Base-by-base conservation (phyloP, 2,888 invertebrate species). In the Tuta absoluta region DNA sequence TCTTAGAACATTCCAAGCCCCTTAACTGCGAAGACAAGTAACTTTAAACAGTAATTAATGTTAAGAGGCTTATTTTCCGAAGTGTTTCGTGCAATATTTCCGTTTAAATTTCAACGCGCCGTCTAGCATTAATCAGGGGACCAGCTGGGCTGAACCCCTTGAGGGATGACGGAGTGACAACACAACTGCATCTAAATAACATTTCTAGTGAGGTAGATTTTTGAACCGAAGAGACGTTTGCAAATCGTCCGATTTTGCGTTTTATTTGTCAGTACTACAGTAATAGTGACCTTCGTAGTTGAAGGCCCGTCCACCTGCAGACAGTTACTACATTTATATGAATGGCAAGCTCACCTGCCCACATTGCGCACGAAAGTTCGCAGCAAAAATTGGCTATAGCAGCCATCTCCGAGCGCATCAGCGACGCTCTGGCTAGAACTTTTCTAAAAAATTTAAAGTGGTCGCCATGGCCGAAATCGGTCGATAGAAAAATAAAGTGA, bases 111-210 rank as follows among this genome's bases (percentile, higher is more conserved):
- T 69, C 69, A 75, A 74, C 70, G 67, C 24, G 21, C 23, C 61
- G 51, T 17, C 53, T 48, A 65, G 67, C 82, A 82, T 85, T 82
- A 82, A 85, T 87, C 81, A 84, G 77, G 71, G 76, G 78, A 84
- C 81, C 86, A 85, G 86, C 83, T 86, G 89, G 79, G 84, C 38
- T 10, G 24, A 23, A 33, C 38, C 58, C 58, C 57, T 38, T 58
- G 33, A 33, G 33, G 33, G 33, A 33, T 38, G 45, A 45, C 45
- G 60, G 45, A 60, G 24, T 60, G 60, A 60, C 60, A 60, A 60
- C 33, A 8, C 28, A 28, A 28, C n/a, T 60, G 60, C 45, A 23
- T 60, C 24, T 60, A 23, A 60, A 45, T 45, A 23, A 45, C 60
- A 45, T 45, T 45, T 17, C 45, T n/a, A 45, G 17, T 45, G 45